Evolutionary conservation across 1,140 invertebrate genomes (phyloP).

Genomic region (Diabrotica virgifera): DNA sequence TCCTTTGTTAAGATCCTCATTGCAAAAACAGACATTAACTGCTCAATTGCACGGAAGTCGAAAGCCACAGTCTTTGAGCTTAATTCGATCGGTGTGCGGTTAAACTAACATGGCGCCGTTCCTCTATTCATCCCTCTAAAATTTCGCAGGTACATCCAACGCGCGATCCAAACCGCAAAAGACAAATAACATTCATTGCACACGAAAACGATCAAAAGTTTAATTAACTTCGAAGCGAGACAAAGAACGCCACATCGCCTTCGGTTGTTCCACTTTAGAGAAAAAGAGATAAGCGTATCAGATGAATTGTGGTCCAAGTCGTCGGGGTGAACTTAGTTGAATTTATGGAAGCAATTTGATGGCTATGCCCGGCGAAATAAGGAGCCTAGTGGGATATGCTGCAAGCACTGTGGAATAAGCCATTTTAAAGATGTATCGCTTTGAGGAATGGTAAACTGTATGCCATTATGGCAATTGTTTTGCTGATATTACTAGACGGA

Average conservation of each 20-base stretch:
- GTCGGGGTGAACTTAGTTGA: conserved; percentile 39
- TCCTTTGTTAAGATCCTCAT: no score
- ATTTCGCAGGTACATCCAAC: conserved; percentile 22
- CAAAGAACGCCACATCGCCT: conserved; percentile 20
- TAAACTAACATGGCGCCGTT: neutral
- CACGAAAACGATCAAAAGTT: conserved; percentile 39
- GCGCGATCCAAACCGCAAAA: conserved; percentile 21
- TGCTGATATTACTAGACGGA: neutral
- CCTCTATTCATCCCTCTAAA: neutral
- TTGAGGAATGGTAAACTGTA: conserved; percentile 37
- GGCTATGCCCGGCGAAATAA: conserved; percentile 35
- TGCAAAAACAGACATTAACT: no score
- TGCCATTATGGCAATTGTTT: conserved; percentile 25
- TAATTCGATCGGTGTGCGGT: neutral
- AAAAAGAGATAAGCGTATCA: conserved; percentile 30
- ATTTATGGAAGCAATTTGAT: conserved; percentile 43
- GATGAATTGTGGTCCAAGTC: conserved; percentile 40
- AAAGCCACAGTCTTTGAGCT: no score
- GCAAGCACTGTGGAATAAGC: conserved; percentile 34
- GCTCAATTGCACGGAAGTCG: no score
- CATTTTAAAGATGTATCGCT: conserved; percentile 34
- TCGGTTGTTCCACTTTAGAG: conserved; percentile 6
- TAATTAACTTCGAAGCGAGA: conserved; percentile 38
- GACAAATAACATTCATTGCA: conserved; percentile 33
- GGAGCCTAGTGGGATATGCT: conserved; percentile 31